Conservation (phyloP, 1,140 invertebrate genomes). For the Drosophila leontia region DNA sequence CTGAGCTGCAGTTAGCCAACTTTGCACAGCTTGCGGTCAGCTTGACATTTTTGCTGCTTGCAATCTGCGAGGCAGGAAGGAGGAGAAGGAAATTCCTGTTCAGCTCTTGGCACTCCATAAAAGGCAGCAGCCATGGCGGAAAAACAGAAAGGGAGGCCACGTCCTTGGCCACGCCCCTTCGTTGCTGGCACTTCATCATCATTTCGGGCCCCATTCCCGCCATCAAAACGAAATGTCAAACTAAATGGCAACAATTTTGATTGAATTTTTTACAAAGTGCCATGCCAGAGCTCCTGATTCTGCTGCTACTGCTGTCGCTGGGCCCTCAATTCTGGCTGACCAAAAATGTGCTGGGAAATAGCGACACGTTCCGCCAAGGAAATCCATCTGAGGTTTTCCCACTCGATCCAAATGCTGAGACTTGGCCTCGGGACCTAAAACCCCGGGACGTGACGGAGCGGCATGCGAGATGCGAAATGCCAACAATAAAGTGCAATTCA, state of each 20-base stretch:
- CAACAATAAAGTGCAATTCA: constrained; percentile 81
- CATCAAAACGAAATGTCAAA: constrained; percentile 83
- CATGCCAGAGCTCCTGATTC: constrained; percentile 12
- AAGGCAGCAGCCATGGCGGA: constrained; percentile 49
- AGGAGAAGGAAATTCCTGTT: constrained; percentile 59
- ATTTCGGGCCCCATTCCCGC: constrained; percentile 52
- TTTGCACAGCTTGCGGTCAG: constrained; percentile 71
- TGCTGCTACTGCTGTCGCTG: constrained; percentile 2
- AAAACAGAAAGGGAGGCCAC: constrained; percentile 1
- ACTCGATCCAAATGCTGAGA: constrained; percentile 30
- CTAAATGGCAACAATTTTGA: constrained; percentile 83
- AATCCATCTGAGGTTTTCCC: constrained; percentile 65
- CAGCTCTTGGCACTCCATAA: constrained; percentile 67
- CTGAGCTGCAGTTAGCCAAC: constrained; percentile 26
- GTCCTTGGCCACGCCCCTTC: constrained; percentile 51
- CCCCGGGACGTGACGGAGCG: constrained; percentile 54
- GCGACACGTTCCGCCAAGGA: constrained; percentile 63
- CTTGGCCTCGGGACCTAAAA: constrained; percentile 50
- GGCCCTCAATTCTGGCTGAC: constrained; percentile 37
- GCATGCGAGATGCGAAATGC: constrained; percentile 72
- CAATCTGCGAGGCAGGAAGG: constrained; percentile 29
- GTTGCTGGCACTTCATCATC: constrained; percentile 72
- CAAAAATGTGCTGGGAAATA: constrained; percentile 48
- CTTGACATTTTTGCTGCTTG: constrained; percentile 56
- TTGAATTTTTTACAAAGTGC: constrained; percentile 71